These are phyloP conservation scores for Lagodon rhomboides DNA, from an alignment of 2,797 vertebrate species.

Conservation along the genomic window DNA sequence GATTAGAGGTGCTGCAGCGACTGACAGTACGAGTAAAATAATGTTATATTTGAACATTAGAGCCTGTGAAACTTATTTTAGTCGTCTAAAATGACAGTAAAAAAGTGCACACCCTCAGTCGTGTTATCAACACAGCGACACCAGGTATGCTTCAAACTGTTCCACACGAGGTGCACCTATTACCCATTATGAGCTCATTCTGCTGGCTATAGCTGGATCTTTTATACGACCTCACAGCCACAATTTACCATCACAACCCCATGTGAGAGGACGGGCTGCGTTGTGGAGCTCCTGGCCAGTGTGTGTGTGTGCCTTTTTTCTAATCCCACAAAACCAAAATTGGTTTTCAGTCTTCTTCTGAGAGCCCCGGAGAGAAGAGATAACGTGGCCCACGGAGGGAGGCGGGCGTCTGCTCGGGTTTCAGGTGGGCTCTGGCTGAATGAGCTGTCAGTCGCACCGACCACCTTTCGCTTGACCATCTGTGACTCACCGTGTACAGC, in stretches of 20 bases:
- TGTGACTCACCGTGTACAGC: slow-evolving; percentile 5
- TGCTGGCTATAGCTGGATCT: neutral
- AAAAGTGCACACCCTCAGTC: neutral
- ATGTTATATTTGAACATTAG: too few relatives aligned
- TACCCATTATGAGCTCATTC: too few relatives aligned
- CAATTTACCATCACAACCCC: neutral
- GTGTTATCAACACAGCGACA: neutral
- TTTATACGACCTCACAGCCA: neutral
- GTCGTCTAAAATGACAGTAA: too few relatives aligned
- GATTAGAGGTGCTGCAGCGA: too few relatives aligned
- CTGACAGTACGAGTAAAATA: too few relatives aligned
- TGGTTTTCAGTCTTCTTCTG: slow-evolving; percentile 61
- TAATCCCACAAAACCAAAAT: slow-evolving; percentile 65
- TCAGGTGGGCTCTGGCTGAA: slow-evolving; percentile 60
- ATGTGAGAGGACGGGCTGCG: neutral
- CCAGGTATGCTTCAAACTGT: neutral
- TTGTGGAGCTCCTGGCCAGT: neutral
- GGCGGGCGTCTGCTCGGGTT: slow-evolving; percentile 63
- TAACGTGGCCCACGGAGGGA: slow-evolving; percentile 58
- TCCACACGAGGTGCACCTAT: neutral
- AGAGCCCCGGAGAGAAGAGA: slow-evolving; percentile 62
- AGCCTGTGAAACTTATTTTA: too few relatives aligned
- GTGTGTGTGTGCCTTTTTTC: slow-evolving; percentile 28
- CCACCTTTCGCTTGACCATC: slow-evolving; percentile 1
- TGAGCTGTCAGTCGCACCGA: slow-evolving; percentile 50